Conservation (phyloP, 2,888 invertebrate genomes). For the Linnaemya vulpina region DNA sequence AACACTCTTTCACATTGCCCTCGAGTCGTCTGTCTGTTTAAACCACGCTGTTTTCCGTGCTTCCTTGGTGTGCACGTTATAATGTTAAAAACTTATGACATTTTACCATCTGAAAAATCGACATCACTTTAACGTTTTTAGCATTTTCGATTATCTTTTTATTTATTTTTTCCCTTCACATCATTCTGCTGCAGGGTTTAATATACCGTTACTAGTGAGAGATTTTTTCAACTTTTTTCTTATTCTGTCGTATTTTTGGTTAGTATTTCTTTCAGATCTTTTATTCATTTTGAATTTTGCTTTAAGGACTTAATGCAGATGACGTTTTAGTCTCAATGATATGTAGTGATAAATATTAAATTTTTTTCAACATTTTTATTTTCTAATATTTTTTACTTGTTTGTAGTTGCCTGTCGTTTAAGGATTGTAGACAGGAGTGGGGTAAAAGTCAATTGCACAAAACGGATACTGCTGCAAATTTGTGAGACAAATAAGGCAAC, state of each 20-base stretch:
- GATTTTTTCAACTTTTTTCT: slow-evolving; percentile 6
- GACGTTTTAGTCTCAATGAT: slow-evolving; percentile 58
- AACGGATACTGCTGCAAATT: slow-evolving; percentile 57
- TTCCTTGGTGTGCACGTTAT: slow-evolving; percentile 52
- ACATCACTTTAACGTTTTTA: slow-evolving; percentile 64
- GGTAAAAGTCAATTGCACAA: slow-evolving; percentile 44
- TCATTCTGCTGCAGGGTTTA: slow-evolving; percentile 53
- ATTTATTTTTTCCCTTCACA: slow-evolving; percentile 20
- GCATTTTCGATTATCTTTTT: slow-evolving; percentile 69
- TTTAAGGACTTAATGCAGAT: slow-evolving; percentile 65
- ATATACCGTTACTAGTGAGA: slow-evolving; percentile 39
- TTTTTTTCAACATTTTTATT: slow-evolving; percentile 8
- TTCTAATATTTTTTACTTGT: slow-evolving; percentile 17
- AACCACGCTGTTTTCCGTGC: slow-evolving; percentile 22
- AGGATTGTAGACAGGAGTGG: neutral
- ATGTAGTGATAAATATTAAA: slow-evolving; percentile 65
- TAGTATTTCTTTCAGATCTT: slow-evolving; percentile 33
- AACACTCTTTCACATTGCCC: slow-evolving; percentile 31
- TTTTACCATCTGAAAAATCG: slow-evolving; percentile 61
- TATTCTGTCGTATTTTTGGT: slow-evolving; percentile 38
- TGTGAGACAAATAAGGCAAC: slow-evolving; percentile 43
- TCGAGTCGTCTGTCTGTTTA: neutral
- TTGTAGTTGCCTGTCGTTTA: neutral
- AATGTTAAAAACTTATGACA: slow-evolving; percentile 60
- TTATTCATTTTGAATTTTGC: slow-evolving; percentile 63